These are phyloP conservation scores for Ceuthmochares aereus DNA, from an alignment of 2,113 vertebrate genomes.

Conservation along the genomic window DNA sequence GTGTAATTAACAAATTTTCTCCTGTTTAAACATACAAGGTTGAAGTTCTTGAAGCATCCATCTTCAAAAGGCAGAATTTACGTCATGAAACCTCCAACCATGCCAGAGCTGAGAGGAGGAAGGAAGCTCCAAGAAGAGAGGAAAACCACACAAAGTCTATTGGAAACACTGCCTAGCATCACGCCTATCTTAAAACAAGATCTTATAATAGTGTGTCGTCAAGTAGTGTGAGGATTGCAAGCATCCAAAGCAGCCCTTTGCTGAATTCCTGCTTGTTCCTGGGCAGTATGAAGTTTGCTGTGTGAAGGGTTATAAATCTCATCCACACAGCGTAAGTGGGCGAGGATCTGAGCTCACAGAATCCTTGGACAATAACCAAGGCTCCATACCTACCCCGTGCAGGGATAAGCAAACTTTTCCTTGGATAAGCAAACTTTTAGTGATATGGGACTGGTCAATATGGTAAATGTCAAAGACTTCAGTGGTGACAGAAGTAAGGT, in stretches of 20 bases:
- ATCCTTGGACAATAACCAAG: not conserved
- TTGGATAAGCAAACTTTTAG: not conserved
- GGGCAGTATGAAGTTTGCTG: not conserved
- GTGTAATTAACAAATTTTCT: slow-evolving; percentile 10
- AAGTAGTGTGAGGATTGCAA: accelerated
- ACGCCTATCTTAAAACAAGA: not conserved
- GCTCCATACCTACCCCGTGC: not conserved
- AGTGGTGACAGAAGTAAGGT: not conserved
- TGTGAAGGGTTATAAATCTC: not conserved
- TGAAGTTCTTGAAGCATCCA: not conserved
- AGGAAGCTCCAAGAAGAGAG: slow-evolving; percentile 55
- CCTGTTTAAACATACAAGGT: not conserved
- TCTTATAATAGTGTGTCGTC: not conserved
- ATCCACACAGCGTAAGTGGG: accelerated
- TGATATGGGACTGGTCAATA: not conserved
- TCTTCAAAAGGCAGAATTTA: slow-evolving; percentile 30
- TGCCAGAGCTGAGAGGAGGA: slow-evolving; percentile 6
- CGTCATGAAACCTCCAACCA: not conserved
- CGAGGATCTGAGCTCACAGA: not conserved
- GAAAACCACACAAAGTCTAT: slow-evolving; percentile 15
- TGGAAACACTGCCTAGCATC: not conserved
- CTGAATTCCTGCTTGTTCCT: not conserved
- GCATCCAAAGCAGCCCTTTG: not conserved
- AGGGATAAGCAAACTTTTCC: not conserved
- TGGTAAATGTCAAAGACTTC: not conserved